A percentile compares a stretch with the other conserved stretches of the same genome.
phyloP scores from a whole-genome alignment of 2,797 vertebrate species.

The Acipenser oxyrinchus region DNA sequence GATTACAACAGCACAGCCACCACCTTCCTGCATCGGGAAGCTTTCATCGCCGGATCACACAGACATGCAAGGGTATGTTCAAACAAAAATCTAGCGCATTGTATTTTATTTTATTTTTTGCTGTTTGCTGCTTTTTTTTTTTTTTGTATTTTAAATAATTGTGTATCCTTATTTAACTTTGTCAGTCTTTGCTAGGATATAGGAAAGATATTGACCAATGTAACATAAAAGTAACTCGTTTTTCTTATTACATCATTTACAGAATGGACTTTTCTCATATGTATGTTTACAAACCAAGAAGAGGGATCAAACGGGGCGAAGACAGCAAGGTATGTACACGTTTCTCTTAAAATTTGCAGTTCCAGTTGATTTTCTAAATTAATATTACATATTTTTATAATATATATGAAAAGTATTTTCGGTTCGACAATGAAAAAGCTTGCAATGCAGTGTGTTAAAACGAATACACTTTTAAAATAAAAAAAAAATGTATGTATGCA shows the following conservation, averaged over 20 bases:
- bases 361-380: too few species aligned
- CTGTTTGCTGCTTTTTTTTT: not conserved
- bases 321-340: slow-evolving; percentile 74
- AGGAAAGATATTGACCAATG: too few species aligned
- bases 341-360: not conserved
- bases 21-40: slow-evolving; percentile 71
- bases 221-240: too few species aligned
- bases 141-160: not conserved
- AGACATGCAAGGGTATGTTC: slow-evolving; percentile 77
- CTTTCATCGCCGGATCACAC: slow-evolving; percentile 62
- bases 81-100: not conserved
- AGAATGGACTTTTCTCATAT: slow-evolving; percentile 85
- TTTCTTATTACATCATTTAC: slow-evolving; percentile 22
- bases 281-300: slow-evolving; percentile 81
- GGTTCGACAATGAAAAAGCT: too few species aligned
- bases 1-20: slow-evolving; percentile 82
- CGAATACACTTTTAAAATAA: too few species aligned
- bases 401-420: too few species aligned
- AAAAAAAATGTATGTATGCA: too few species aligned
- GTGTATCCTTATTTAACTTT: not conserved
- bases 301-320: slow-evolving; percentile 79
- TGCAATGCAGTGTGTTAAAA: too few species aligned
- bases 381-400: too few species aligned
- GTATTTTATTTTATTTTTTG: not conserved
- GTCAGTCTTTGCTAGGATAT: too few species aligned